A percentile compares a stretch with the other conserved stretches of the same genome.
Evolutionary conservation across 2,888 invertebrate genomes (phyloP).

Genomic region (Tipula helvola): DNA sequence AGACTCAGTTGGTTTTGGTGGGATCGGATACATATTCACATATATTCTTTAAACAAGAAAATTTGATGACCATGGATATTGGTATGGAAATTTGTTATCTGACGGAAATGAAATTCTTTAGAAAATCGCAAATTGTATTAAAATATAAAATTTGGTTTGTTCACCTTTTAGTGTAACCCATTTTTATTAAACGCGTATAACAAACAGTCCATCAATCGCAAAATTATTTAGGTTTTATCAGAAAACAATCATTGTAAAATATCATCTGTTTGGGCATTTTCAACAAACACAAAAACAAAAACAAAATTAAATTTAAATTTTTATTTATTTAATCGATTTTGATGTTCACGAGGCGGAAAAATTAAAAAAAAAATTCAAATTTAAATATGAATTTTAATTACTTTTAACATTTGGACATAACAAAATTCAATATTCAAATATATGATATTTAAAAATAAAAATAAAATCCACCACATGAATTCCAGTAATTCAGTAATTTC

Average conservation of each 20-base stretch:
- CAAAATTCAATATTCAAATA: not conserved
- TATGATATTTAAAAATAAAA: not conserved
- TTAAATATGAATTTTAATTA: not conserved
- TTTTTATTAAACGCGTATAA: not conserved
- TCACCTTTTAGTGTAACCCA: not conserved
- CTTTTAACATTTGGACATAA: not conserved
- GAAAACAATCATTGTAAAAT: not conserved
- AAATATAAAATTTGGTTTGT: not conserved
- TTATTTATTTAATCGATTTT: not conserved
- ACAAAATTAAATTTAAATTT: not conserved
- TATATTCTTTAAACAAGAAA: no score
- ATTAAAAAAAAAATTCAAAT: not conserved
- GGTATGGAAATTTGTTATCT: not conserved
- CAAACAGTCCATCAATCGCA: not conserved
- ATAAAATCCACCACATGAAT: not conserved
- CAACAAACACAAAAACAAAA: not conserved
- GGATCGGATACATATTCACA: not conserved
- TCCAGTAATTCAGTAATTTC: not conserved
- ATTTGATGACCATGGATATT: not conserved
- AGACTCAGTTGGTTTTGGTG: not conserved
- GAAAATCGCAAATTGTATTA: not conserved
- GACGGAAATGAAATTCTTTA: not conserved
- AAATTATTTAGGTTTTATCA: not conserved
- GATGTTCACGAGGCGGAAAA: not conserved
- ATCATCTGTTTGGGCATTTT: not conserved